A percentile compares a stretch with the other conserved stretches of the same genome.
phyloP scores from a whole-genome alignment of 1,140 invertebrate genomes.

The Dendroctonus ponderosae region DNA sequence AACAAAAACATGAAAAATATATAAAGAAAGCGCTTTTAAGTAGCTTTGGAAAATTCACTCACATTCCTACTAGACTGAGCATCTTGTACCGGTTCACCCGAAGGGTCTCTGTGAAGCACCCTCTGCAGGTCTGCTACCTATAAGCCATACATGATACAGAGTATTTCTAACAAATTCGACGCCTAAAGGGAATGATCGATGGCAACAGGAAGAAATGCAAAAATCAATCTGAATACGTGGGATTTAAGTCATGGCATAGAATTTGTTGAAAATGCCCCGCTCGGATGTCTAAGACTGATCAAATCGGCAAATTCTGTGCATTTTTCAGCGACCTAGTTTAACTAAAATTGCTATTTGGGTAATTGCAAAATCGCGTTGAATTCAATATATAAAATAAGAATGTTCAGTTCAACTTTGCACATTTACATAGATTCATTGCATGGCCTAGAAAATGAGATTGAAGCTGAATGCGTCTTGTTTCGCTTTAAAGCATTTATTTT shows the following conservation, averaged over 20 bases:
- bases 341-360: too few relatives aligned
- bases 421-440: too few relatives aligned
- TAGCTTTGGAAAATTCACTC: constrained; percentile 35
- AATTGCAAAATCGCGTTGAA: too few relatives aligned
- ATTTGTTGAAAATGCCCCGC: background rate
- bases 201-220: background rate
- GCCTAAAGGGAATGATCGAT: background rate
- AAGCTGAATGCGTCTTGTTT: too few relatives aligned
- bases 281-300: background rate
- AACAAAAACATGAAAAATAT: background rate
- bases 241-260: too few relatives aligned
- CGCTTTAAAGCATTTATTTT: too few relatives aligned
- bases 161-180: constrained; percentile 8
- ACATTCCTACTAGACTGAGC: constrained; percentile 43
- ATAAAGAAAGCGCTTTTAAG: constrained; percentile 8
- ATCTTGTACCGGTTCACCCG: constrained; percentile 39
- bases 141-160: constrained; percentile 45
- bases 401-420: too few relatives aligned
- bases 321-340: too few relatives aligned
- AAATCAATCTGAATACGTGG: too few relatives aligned
- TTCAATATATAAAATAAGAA: too few relatives aligned
- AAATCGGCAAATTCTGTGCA: background rate
- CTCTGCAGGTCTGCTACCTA: constrained; percentile 67
- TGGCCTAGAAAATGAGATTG: too few relatives aligned
- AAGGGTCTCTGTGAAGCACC: constrained; percentile 61